Percentiles rank a stretch among this genome's conserved stretches.
Conservation (phyloP, 2,113 vertebrate species). For the Turnix velox region DNA sequence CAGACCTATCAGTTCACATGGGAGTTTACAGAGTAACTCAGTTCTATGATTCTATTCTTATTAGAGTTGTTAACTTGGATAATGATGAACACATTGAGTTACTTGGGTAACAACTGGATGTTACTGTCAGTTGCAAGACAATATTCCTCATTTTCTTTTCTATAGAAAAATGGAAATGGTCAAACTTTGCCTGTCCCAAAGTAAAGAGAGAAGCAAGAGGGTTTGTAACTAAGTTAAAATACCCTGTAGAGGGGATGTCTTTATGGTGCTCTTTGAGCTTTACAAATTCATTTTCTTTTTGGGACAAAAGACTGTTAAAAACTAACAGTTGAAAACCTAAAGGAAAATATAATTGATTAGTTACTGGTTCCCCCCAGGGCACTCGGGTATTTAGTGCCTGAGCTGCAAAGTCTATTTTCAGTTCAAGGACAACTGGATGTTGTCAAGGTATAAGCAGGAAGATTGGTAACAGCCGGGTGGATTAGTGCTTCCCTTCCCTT, state of each 20-base stretch:
- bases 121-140: not conserved
- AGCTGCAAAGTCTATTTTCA: not conserved
- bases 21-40: too few relatives aligned
- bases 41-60: too few relatives aligned
- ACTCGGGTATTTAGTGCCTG: not conserved
- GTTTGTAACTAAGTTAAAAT: not conserved
- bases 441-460: not conserved
- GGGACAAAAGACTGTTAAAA: not conserved
- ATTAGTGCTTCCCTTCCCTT: not conserved
- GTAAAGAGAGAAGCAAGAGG: not conserved
- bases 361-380: not conserved
- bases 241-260: not conserved
- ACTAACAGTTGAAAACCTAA: not conserved
- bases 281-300: not conserved
- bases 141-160: not conserved
- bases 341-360: not conserved
- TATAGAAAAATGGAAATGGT: not conserved
- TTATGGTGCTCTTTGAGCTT: not conserved
- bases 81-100: not conserved
- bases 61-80: not conserved
- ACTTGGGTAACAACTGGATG: not conserved
- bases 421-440: not conserved
- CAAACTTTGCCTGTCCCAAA: not conserved
- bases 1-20: too few relatives aligned
- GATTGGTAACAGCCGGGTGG: not conserved